Base-by-base conservation (phyloP, 1,140 invertebrate species). In the Bicyclus anynana region DNA sequence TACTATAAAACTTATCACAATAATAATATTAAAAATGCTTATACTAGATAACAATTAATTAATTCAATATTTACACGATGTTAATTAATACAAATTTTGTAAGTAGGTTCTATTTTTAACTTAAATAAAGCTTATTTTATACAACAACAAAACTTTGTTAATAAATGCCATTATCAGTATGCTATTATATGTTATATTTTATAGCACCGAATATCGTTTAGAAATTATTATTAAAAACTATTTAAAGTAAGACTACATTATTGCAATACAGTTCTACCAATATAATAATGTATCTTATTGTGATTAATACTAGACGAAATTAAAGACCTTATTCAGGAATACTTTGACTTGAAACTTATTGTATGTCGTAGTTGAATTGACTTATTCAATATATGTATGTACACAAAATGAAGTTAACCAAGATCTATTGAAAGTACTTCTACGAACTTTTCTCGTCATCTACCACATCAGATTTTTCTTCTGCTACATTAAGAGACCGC, bases 401-500 rank as follows among this genome's bases (percentile, higher is more conserved):
- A n/a, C n/a, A n/a, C n/a, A n/a, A n/a, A n/a, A n/a, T n/a, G n/a
- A n/a, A n/a, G n/a, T n/a, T n/a, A n/a, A n/a, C n/a, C n/a, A n/a
- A n/a, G n/a, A n/a, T n/a, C n/a, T n/a, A n/a, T n/a, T n/a, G n/a
- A n/a, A n/a, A n/a, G n/a, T n/a, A n/a, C n/a, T n/a, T 27, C 60
- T 65, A 62, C 27, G 53, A 20, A 35, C 18, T 59, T 53, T 63
- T 56, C 16, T 72, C 64, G 1, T 67, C 66, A 29, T 65, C 60
- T 17, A 62, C 44, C 2, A 55, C 60, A 52, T 85, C 77, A 3
- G 72, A 73, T 60, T 77, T 83, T 16, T 72, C 70, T 51, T 81
- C 72, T 37, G 74, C 59, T 27, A 84, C 54, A 10, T 65, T 35
- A 1, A 57, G 64, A 29, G 44, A 33, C 21, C 33, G 51, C 16